Conservation (phyloP, 2,797 vertebrate genomes). For the Chaunax sp. region DNA sequence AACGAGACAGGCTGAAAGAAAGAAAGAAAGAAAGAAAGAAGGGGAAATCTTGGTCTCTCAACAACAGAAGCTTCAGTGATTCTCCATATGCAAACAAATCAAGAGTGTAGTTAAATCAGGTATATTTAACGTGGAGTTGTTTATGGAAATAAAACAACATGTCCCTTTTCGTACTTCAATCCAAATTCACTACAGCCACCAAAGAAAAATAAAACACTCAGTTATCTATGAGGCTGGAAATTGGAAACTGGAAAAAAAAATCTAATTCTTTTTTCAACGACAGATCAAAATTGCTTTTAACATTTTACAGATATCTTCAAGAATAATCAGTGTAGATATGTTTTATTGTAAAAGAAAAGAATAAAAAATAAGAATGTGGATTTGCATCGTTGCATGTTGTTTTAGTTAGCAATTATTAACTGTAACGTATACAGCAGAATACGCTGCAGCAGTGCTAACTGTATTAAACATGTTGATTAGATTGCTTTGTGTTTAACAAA, state of each 20-base stretch:
- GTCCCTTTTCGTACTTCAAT: conserved; percentile 20
- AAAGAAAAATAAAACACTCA: conserved; percentile 3
- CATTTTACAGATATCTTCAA: no score
- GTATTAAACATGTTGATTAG: no score
- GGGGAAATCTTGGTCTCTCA: neutral
- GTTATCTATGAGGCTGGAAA: neutral
- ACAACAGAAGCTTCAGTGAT: neutral
- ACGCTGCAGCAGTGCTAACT: neutral
- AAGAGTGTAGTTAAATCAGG: conserved; percentile 18
- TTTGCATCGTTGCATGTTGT: no score
- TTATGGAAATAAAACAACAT: conserved; percentile 44
- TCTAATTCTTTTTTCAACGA: no score
- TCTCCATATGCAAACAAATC: conserved; percentile 24
- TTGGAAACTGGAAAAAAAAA: neutral
- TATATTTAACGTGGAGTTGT: conserved; percentile 20
- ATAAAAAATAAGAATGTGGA: neutral
- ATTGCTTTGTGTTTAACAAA: no score
- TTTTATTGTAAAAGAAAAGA: neutral
- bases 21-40: neutral
- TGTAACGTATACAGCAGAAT: no score
- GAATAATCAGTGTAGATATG: neutral
- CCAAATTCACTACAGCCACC: conserved; percentile 21
- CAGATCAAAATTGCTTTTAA: no score
- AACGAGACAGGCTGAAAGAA: conserved; percentile 23
- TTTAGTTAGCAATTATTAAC: no score